These are phyloP conservation scores for Carollia perspicillata DNA, from an alignment of 2,113 vertebrate species.

Conservation along the genomic window DNA sequence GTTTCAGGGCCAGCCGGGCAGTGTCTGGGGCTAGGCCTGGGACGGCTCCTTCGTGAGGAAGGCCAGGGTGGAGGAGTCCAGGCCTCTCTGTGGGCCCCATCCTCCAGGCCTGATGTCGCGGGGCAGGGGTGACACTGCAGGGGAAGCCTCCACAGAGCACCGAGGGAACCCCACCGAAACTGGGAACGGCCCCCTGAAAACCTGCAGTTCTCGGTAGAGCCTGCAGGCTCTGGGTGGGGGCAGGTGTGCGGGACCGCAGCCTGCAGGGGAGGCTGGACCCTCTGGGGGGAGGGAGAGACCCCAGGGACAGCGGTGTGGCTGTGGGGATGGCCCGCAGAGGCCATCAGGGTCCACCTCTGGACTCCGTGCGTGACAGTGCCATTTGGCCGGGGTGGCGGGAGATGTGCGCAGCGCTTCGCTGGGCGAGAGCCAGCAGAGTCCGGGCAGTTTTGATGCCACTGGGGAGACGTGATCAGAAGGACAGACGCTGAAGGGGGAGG, in stretches of 20 bases:
- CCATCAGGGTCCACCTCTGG: not conserved
- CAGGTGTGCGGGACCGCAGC: no score
- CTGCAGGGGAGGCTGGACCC: not conserved
- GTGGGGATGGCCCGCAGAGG: accelerated
- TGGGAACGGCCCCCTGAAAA: accelerated
- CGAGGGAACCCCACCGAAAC: accelerated
- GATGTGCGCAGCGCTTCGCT: accelerated
- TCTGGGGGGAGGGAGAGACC: not conserved
- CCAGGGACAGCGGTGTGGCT: no score
- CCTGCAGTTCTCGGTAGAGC: accelerated
- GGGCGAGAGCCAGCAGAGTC: accelerated
- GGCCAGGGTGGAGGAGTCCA: not conserved
- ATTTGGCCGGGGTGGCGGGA: no score
- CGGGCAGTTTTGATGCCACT: accelerated
- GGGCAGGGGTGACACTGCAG: not conserved
- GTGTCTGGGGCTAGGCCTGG: not conserved
- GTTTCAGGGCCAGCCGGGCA: not conserved
- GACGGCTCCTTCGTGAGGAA: not conserved
- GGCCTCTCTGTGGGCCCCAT: not conserved
- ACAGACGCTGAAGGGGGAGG: not conserved
- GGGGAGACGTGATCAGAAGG: not conserved
- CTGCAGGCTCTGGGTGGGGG: accelerated
- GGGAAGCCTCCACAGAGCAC: no score
- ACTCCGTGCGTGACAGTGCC: not conserved
- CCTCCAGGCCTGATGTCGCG: not conserved